Base-by-base conservation (phyloP, 2,888 invertebrate species). In the Nomada lathburiana region DNA sequence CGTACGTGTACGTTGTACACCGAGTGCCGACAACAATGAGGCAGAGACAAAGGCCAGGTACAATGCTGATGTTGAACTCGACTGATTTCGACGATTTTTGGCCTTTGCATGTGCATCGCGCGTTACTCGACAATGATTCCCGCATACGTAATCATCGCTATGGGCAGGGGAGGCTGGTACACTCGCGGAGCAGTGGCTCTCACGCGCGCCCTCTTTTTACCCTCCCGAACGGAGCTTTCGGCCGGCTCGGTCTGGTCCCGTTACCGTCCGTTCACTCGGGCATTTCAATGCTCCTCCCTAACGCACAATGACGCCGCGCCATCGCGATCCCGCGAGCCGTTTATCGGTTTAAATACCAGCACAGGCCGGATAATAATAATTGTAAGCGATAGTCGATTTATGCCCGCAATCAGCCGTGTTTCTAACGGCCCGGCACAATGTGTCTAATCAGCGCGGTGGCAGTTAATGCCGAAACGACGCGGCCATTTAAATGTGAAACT, bases 51-150 rank as follows among this genome's bases (percentile, higher is more conserved):
- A 91, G 93, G 90, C 91, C 90, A 91, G 92, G 91, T 90, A 93
- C 93, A 93, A 93, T 93, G 92, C 92, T 91, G 92, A 93, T 93
- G 93, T 93, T 93, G 93, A 93, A 93, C 93, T 93, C 93, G 92
- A 93, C 93, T 93, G 93, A 93, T 93, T 93, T 93, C 92, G 92
- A 93, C 92, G 92, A 93, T 93, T 93, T 93, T 93, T 93, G 92
- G 92, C 90, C 92, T 93, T 93, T 91, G 89, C 90, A 90, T 90
- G 91, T 91, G 91, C 92, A 89, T 90, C 91, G 90, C 90, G 88
- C 88, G 86, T 88, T 90, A 89, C 92, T 90, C 91, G 90, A 92
- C 92, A 93, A 92, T 93, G 89, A 93, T 93, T 93, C 92, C 91
- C 92, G 92, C 92, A 93, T 92, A 93, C 91, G 91, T 93, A 92